Base-by-base conservation (phyloP, 1,140 invertebrate species). In the Solen grandis region DNA sequence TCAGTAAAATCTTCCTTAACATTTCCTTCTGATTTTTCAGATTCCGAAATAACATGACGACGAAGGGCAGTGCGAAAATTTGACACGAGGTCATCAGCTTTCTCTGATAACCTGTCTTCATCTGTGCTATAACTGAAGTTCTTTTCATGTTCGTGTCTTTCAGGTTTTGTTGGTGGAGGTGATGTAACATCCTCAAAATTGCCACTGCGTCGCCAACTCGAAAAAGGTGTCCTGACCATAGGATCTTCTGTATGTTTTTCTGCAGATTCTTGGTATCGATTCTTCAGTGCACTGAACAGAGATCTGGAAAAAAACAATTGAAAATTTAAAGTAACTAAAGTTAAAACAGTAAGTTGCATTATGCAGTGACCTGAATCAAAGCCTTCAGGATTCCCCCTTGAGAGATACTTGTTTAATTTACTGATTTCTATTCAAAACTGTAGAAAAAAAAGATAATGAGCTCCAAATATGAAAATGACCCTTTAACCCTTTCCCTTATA, bases 41-140 rank as follows among this genome's bases (percentile, higher is more conserved):
- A 46, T 69, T 78, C 75, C 75, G 63, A 68, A 78, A 78, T n/a
- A 55, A 50, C 63, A 78, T 69, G 75, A 52, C 75, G 75, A 78
- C 75, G 41, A 33, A 78, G 75, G 35, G 75, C 75, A 55, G 65
- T 60, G 41, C 75, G 75, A 77, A 77, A 77, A 29, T 77, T 69
- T 55, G 54, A 78, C n/a, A 78, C 69, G 25, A 69, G 31, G 8
- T 69, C 63, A 78, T 69, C 63, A 10, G 41, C 41, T 10, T 8
- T 19, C 41, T 46, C 41, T 46, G 8, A 10, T 8, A 46, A 10
- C 19, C 41, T 46, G 8, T 46, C 41, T 46, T 46, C 41, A 19
- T 46, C 41, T 10, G 41, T 46, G 41, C 41, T 46, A 19, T 46
- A 46, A 19, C 41, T 46, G 8, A 46, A 46, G 8, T 46, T 19